phyloP scores from a whole-genome alignment of 2,797 vertebrate genomes.

The Catharus ustulatus region DNA sequence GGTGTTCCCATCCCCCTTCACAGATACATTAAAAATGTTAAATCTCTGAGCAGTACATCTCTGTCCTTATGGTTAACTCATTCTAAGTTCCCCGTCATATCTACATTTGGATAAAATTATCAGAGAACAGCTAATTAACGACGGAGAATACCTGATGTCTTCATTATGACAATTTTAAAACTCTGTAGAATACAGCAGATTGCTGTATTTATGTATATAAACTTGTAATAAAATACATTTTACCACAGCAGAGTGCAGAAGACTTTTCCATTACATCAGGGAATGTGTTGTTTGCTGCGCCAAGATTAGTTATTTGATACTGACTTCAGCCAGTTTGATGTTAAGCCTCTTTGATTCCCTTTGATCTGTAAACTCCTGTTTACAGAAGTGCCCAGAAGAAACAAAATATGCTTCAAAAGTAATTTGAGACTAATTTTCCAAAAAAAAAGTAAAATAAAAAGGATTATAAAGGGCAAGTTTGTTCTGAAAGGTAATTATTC shows the following conservation, averaged over 20 bases:
- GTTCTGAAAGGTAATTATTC: background rate
- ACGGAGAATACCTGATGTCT: background rate
- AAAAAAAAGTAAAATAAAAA: background rate
- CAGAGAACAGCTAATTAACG: background rate
- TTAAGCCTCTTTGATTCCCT: background rate
- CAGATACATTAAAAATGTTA: background rate
- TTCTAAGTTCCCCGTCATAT: background rate
- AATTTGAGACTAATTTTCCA: conserved; percentile 2
- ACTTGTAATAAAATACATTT: background rate
- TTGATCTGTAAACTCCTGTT: background rate
- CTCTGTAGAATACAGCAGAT: background rate
- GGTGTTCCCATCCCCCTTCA: background rate
- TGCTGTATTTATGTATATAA: background rate
- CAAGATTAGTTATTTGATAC: background rate
- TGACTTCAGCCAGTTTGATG: background rate
- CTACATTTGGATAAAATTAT: background rate
- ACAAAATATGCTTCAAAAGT: background rate
- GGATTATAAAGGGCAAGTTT: background rate
- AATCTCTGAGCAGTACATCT: accelerated
- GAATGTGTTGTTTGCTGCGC: background rate
- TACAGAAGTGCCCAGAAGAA: background rate
- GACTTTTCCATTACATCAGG: background rate
- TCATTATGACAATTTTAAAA: background rate
- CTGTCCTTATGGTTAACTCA: background rate
- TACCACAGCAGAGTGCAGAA: background rate